phyloP scores from a whole-genome alignment of 2,888 invertebrate species.

The Stomorhina lunata region DNA sequence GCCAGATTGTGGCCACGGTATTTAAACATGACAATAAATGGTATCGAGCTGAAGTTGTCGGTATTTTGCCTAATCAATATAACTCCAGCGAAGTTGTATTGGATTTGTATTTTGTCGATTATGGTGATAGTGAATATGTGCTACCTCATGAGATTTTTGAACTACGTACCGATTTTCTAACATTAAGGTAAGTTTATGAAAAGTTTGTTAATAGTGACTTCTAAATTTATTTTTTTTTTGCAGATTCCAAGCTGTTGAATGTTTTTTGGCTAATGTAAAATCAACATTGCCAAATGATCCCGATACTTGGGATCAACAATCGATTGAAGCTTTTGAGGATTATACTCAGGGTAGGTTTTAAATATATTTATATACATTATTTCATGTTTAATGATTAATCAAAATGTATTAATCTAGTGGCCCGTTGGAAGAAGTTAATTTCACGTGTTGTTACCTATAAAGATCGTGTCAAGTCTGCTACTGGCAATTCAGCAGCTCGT shows the following conservation, averaged over 20 bases:
- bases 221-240: constrained; percentile 1
- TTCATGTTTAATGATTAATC: not conserved
- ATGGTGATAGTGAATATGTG: constrained; percentile 89
- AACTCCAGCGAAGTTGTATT: constrained; percentile 83
- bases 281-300: constrained; percentile 80
- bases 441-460: constrained; percentile 88
- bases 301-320: constrained; percentile 83
- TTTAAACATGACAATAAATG: constrained; percentile 91
- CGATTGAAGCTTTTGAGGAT: constrained; percentile 85
- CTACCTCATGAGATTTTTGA: constrained; percentile 85
- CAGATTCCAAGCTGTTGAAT: constrained; percentile 90
- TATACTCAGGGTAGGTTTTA: constrained; percentile 82
- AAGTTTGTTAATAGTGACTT: not conserved
- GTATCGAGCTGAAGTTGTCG: constrained; percentile 84
- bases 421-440: constrained; percentile 89
- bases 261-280: constrained; percentile 88
- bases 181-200: constrained; percentile 73
- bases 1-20: constrained; percentile 92
- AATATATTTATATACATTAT: constrained; percentile 43
- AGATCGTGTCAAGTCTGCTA: constrained; percentile 80
- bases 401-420: constrained; percentile 80
- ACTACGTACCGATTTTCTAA: constrained; percentile 85
- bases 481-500: constrained; percentile 76
- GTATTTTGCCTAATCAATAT: constrained; percentile 83
- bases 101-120: constrained; percentile 91